These are phyloP conservation scores for Seriola quinqueradiata DNA, from an alignment of 2,113 vertebrate species.

Conservation along the genomic window DNA sequence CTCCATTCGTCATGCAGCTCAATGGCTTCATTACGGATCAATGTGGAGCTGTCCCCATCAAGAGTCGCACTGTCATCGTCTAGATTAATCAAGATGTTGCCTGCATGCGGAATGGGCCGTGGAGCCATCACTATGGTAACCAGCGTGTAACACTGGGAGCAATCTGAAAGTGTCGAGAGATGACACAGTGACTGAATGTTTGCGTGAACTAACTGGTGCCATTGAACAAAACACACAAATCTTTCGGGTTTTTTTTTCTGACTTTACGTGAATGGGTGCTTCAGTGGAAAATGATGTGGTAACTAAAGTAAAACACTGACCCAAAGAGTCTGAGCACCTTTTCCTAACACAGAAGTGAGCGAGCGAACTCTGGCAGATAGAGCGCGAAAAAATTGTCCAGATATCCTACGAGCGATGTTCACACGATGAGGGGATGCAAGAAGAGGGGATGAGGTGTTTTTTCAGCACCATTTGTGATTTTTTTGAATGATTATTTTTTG, in stretches of 20 bases:
- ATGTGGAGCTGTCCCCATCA: conserved; percentile 80
- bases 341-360: too few species aligned
- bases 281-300: neutral
- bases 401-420: too few species aligned
- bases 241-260: neutral
- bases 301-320: neutral
- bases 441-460: too few species aligned
- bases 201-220: conserved; percentile 17
- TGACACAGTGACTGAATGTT: conserved; percentile 41
- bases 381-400: too few species aligned
- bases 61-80: conserved; percentile 80
- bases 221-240: neutral
- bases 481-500: too few species aligned
- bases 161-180: conserved; percentile 29
- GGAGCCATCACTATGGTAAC: conserved; percentile 68
- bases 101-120: conserved; percentile 73
- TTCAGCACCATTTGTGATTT: too few species aligned
- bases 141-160: conserved; percentile 41
- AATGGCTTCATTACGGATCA: conserved; percentile 84
- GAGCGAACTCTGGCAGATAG: too few species aligned
- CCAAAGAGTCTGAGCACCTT: neutral
- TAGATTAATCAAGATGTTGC: conserved; percentile 84
- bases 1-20: conserved; percentile 81
- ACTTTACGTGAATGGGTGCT: neutral
- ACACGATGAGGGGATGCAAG: too few species aligned